A percentile compares a stretch with the other conserved stretches of the same genome.
Evolutionary conservation across 2,113 vertebrate genomes (phyloP).

Genomic region (Fukomys damarensis): DNA sequence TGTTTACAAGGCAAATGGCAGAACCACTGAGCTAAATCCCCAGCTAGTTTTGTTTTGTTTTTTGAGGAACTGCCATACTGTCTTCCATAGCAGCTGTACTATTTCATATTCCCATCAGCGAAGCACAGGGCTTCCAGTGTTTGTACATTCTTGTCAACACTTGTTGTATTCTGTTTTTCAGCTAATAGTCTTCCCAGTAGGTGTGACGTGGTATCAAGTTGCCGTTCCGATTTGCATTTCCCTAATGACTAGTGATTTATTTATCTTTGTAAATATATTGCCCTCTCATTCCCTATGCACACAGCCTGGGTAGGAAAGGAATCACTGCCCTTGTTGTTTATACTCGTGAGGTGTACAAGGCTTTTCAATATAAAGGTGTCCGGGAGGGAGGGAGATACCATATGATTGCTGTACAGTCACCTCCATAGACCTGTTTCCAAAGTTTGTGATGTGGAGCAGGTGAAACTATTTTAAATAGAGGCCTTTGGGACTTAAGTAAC

Average conservation of each 20-base stretch:
- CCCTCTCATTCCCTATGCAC: background rate
- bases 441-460: background rate
- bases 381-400: background rate
- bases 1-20: too few species aligned
- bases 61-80: background rate
- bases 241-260: background rate
- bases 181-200: background rate
- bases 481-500: background rate
- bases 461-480: constrained; percentile 31
- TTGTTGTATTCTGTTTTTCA: background rate
- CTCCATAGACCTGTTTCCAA: background rate
- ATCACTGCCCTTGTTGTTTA: background rate
- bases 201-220: background rate
- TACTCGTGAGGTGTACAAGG: background rate
- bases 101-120: background rate
- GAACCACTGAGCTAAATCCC: too few species aligned
- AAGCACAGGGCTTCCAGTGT: background rate
- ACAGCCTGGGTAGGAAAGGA: background rate
- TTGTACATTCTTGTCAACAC: background rate
- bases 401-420: background rate
- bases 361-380: background rate
- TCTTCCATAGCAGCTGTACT: background rate
- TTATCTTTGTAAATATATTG: background rate
- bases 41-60: too few species aligned
- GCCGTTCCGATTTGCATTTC: background rate